Percentiles rank a stretch among this genome's conserved stretches.
phyloP scores from a whole-genome alignment of 2,113 vertebrate genomes.

The Pituophis catenifer region DNA sequence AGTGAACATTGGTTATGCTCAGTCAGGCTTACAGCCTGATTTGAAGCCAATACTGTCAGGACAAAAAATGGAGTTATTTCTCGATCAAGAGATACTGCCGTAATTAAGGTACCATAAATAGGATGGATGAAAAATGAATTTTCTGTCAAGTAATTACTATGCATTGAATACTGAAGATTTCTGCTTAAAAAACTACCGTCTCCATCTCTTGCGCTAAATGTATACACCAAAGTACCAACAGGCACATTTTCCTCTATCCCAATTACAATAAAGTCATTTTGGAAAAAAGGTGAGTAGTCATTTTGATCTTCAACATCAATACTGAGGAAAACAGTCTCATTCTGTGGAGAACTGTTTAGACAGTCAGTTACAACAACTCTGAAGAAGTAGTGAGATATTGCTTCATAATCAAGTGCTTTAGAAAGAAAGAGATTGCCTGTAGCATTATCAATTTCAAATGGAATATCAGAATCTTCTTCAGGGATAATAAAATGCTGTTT shows the following conservation, averaged over 20 bases:
- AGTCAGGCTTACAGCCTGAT: conserved; percentile 72
- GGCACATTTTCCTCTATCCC: conserved; percentile 79
- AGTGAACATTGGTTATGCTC: conserved; percentile 69
- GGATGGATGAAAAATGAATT: conserved; percentile 83
- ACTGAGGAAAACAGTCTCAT: conserved; percentile 70
- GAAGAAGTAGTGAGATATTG: conserved; percentile 75
- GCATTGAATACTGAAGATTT: conserved; percentile 77
- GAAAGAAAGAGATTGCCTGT: conserved; percentile 83
- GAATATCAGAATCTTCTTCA: conserved; percentile 70
- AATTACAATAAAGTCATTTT: conserved; percentile 76
- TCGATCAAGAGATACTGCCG: conserved; percentile 75
- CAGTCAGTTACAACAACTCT: conserved; percentile 69
- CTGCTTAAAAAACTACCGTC: conserved; percentile 85
- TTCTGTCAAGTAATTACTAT: conserved; percentile 37
- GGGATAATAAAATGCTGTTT: conserved; percentile 72
- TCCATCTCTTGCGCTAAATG: conserved; percentile 83
- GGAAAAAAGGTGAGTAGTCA: conserved; percentile 83
- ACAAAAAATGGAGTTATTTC: conserved; percentile 68
- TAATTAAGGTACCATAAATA: conserved; percentile 75
- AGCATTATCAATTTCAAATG: conserved; percentile 79
- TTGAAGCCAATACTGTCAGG: conserved; percentile 79
- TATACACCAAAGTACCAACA: conserved; percentile 74
- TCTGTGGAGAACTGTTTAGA: conserved; percentile 41
- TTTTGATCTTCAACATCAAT: conserved; percentile 85
- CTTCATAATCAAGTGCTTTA: conserved; percentile 87